These are phyloP conservation scores for Hylyphantes graminicola DNA, from an alignment of 1,140 invertebrate species.

Conservation along the genomic window DNA sequence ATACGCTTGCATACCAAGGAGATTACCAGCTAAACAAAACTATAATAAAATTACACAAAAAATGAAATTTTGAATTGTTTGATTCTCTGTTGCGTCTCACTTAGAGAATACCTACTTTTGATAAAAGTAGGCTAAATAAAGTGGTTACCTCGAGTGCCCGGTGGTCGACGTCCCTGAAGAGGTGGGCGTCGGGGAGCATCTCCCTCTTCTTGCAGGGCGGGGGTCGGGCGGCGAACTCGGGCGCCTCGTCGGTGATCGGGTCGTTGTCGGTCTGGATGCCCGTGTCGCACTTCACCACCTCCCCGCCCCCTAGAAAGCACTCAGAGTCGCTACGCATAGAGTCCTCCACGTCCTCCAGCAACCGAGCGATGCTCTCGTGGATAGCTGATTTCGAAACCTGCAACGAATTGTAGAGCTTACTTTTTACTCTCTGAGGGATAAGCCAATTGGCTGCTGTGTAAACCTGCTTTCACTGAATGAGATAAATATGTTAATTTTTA, in stretches of 20 bases:
- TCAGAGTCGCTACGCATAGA: conserved; percentile 48
- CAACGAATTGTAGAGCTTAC: neutral
- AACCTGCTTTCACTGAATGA: no score
- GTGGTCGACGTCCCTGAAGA: conserved; percentile 62
- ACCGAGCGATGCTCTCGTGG: conserved; percentile 58
- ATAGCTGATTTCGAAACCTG: conserved; percentile 57
- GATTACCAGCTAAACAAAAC: no score
- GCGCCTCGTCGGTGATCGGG: conserved; percentile 65
- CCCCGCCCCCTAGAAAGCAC: conserved; percentile 31
- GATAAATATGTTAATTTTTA: no score
- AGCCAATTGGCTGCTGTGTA: no score
- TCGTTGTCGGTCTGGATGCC: conserved; percentile 66
- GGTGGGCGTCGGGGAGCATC: conserved; percentile 62
- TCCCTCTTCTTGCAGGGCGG: conserved; percentile 64
- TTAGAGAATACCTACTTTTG: no score
- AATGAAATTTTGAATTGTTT: no score
- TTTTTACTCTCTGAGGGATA: no score
- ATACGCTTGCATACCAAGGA: no score
- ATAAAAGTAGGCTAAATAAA: no score
- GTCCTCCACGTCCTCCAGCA: conserved; percentile 61
- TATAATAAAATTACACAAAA: no score
- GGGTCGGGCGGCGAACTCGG: conserved; percentile 65
- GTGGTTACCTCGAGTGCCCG: conserved; percentile 25
- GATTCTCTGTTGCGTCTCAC: no score
- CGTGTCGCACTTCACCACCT: conserved; percentile 60